Evolutionary conservation across 1,140 invertebrate genomes (phyloP).

Genomic region (Zaprionus taronus): DNA sequence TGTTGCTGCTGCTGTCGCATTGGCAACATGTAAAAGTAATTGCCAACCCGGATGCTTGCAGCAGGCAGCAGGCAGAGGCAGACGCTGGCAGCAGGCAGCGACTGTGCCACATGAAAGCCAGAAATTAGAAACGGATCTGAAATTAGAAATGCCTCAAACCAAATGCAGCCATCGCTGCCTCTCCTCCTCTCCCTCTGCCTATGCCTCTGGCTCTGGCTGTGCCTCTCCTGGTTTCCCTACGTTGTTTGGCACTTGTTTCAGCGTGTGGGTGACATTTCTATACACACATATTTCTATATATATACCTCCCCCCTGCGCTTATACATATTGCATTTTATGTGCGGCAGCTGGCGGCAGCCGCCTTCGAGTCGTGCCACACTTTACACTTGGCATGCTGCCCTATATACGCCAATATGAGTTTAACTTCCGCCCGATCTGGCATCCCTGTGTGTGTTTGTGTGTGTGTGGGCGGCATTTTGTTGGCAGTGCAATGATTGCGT

Average conservation of each 20-base stretch:
- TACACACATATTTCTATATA: constrained; percentile 19
- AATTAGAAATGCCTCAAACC: constrained; percentile 78
- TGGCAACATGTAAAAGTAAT: constrained; percentile 81
- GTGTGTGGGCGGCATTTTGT: constrained; percentile 71
- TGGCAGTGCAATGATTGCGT: constrained; percentile 66
- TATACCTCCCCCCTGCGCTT: not conserved
- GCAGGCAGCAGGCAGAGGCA: not conserved
- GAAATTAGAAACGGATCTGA: constrained; percentile 80
- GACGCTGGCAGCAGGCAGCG: not conserved
- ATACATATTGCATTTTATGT: constrained; percentile 31
- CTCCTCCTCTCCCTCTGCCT: too few relatives aligned
- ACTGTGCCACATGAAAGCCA: constrained; percentile 77
- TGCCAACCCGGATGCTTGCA: constrained; percentile 74
- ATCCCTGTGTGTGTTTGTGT: not conserved
- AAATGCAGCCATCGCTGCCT: constrained; percentile 33
- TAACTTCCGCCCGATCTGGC: not conserved
- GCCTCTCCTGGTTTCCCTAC: constrained; percentile 12
- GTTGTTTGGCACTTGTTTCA: constrained; percentile 71
- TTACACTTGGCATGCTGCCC: constrained; percentile 78
- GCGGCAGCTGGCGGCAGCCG: constrained; percentile 32
- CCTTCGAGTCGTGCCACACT: constrained; percentile 52
- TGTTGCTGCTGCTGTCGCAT: constrained; percentile 61
- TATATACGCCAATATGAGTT: constrained; percentile 50
- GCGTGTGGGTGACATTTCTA: constrained; percentile 40
- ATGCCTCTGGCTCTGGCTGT: too few relatives aligned